Conservation (phyloP, 2,113 vertebrate species). For the Psittacus erithacus region DNA sequence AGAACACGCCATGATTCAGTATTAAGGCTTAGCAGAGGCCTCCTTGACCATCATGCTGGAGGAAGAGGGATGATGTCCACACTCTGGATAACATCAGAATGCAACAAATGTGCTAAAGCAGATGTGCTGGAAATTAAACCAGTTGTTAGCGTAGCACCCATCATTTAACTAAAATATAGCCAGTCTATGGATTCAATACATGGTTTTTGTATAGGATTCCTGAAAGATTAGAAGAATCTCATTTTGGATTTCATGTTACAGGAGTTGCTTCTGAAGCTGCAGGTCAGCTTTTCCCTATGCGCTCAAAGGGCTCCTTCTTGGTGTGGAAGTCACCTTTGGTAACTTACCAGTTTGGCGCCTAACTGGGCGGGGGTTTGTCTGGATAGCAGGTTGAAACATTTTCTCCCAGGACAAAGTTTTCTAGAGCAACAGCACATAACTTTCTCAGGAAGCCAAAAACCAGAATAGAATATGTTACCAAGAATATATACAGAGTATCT, state of each 20-base stretch:
- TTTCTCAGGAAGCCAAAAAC: not conserved
- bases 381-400: not conserved
- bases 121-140: fast-evolving
- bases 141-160: not conserved
- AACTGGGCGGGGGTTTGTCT: not conserved
- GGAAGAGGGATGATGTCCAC: fast-evolving
- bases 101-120: not conserved
- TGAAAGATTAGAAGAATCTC: not conserved
- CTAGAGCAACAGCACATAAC: not conserved
- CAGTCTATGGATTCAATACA: not conserved
- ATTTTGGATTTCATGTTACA: not conserved
- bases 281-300: not conserved
- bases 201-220: not conserved
- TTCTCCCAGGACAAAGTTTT: not conserved
- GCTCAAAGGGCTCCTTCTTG: not conserved
- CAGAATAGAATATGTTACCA: not conserved
- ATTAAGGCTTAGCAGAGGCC: not conserved
- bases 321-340: not conserved
- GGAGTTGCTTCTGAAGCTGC: not conserved
- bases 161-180: not conserved
- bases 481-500: not conserved
- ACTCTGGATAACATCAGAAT: no score
- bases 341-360: not conserved
- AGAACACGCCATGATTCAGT: not conserved
- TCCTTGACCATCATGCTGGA: fast-evolving